phyloP scores from a whole-genome alignment of 1,140 invertebrate genomes.

The Dendrolimus punctatus region DNA sequence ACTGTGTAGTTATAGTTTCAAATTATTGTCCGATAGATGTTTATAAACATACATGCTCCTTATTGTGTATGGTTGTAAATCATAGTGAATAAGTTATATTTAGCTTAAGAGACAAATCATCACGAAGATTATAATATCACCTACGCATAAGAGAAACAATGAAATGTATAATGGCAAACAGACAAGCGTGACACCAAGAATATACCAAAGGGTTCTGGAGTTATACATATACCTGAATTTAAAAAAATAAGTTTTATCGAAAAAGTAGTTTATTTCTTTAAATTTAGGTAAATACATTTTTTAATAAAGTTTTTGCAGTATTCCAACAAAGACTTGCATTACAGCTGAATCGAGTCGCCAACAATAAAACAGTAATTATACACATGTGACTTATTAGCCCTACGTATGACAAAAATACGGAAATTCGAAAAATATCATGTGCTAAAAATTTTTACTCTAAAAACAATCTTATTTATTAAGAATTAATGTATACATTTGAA shows the following conservation, averaged over 20 bases:
- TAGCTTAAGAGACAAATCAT: slow-evolving; percentile 10
- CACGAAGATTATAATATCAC: slow-evolving; percentile 20
- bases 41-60: no score
- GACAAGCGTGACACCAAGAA: slow-evolving; percentile 30
- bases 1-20: no score
- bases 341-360: slow-evolving; percentile 24
- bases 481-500: background rate
- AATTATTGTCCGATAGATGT: no score
- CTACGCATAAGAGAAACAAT: slow-evolving; percentile 31
- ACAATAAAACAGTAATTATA: slow-evolving; percentile 69
- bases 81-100: no score
- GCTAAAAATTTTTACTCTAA: no score
- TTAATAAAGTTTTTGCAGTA: background rate
- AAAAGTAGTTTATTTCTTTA: no score
- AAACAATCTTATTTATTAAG: background rate
- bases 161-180: slow-evolving; percentile 22
- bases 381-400: slow-evolving; percentile 63
- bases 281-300: no score
- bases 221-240: no score
- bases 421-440: background rate
- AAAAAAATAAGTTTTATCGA: no score
- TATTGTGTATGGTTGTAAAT: no score
- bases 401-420: slow-evolving; percentile 20
- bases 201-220: slow-evolving; percentile 7
- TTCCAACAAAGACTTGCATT: slow-evolving; percentile 44